phyloP scores from a whole-genome alignment of 1,140 invertebrate genomes.

The Meloidogyne chitwoodi region DNA sequence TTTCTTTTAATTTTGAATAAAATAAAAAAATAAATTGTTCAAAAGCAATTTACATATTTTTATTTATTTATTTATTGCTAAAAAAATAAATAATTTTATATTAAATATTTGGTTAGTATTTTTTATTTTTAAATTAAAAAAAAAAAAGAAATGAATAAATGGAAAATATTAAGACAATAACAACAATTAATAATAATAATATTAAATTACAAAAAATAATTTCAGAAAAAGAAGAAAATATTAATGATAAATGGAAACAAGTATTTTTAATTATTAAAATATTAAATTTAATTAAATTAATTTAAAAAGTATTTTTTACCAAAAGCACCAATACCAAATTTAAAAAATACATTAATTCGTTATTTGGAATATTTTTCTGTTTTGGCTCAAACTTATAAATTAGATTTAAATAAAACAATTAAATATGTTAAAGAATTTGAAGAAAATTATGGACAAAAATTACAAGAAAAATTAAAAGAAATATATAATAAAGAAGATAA shows the following conservation, averaged over 20 bases:
- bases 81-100: too few relatives aligned
- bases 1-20: too few relatives aligned
- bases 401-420: constrained; percentile 69
- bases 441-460: constrained; percentile 71
- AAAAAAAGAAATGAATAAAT: too few relatives aligned
- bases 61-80: too few relatives aligned
- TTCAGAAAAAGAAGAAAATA: not conserved
- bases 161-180: too few relatives aligned
- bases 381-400: constrained; percentile 71
- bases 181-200: not conserved
- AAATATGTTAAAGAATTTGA: constrained; percentile 6
- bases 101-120: too few relatives aligned
- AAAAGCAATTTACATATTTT: too few relatives aligned
- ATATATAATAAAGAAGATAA: constrained; percentile 77
- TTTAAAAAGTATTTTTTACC: constrained; percentile 61
- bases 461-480: constrained; percentile 78
- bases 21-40: too few relatives aligned
- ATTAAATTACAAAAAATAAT: too few relatives aligned
- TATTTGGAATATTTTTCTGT: constrained; percentile 82
- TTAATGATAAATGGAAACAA: not conserved
- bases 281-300: too few relatives aligned
- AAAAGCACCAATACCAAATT: constrained; percentile 82
- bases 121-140: too few relatives aligned
- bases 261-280: not conserved
- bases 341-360: constrained; percentile 79